phyloP scores from a whole-genome alignment of 1,140 invertebrate genomes.

The Globodera ellingtonae region DNA sequence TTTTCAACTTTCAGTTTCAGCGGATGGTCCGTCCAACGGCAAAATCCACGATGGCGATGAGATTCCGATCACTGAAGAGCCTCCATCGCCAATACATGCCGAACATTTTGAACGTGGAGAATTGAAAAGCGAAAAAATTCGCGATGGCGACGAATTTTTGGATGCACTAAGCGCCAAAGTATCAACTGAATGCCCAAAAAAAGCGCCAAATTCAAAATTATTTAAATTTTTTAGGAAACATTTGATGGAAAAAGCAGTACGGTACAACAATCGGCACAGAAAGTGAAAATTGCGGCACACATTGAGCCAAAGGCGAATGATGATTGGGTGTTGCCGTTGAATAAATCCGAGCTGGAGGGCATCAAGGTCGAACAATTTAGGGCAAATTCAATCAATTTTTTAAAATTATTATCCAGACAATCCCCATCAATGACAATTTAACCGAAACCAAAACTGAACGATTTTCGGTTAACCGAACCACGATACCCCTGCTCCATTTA shows the following conservation, averaged over 20 bases:
- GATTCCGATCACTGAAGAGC: not conserved
- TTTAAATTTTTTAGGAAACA: too few species aligned
- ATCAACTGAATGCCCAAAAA: not conserved
- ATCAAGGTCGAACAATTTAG: too few species aligned
- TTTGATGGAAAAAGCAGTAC: not conserved
- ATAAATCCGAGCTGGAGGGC: not conserved
- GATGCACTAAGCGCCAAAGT: not conserved
- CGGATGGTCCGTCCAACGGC: not conserved
- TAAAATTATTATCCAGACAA: too few species aligned
- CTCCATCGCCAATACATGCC: not conserved
- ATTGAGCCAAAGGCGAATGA: not conserved
- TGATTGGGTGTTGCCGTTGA: not conserved
- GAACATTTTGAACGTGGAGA: not conserved
- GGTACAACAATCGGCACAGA: not conserved
- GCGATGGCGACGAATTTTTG: not conserved
- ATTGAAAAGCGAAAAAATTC: not conserved
- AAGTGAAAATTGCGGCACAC: not conserved
- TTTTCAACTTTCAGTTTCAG: not conserved
- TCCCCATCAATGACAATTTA: too few species aligned
- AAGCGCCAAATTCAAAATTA: not conserved
- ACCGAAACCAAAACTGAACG: too few species aligned
- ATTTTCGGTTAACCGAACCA: too few species aligned
- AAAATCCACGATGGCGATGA: constrained; percentile 11
- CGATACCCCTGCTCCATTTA: too few species aligned
- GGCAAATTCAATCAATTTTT: too few species aligned